These are phyloP conservation scores for Oophaga sylvatica DNA, from an alignment of 2,797 vertebrate genomes.

Conservation along the genomic window DNA sequence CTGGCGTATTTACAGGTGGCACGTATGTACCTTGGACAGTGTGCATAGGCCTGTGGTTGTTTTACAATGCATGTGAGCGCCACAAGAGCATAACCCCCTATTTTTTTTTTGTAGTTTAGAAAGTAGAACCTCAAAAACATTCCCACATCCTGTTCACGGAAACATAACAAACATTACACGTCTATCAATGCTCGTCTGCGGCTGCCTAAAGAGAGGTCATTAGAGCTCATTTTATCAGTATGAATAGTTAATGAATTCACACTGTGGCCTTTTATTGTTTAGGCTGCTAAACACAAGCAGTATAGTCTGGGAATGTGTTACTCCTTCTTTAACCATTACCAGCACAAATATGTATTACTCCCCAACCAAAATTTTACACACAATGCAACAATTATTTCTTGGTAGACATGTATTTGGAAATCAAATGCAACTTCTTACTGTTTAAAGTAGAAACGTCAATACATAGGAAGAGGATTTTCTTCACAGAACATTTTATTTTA, in stretches of 20 bases:
- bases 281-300: conserved; percentile 29
- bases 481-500: no score
- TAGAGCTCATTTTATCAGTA: conserved; percentile 52
- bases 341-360: neutral
- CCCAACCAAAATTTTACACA: neutral
- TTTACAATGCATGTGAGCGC: neutral
- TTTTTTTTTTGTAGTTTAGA: neutral
- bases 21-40: neutral
- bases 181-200: conserved; percentile 44
- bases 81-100: neutral
- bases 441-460: no score
- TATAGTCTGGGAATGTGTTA: conserved; percentile 36
- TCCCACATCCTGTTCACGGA: conserved; percentile 57
- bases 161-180: conserved; percentile 44
- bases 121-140: conserved; percentile 20
- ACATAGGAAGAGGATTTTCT: no score
- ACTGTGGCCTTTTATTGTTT: conserved; percentile 53
- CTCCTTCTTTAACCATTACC: conserved; percentile 43
- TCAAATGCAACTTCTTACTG: neutral
- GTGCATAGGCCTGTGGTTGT: neutral
- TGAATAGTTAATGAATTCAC: conserved; percentile 59
- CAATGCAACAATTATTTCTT: neutral
- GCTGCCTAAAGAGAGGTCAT: conserved; percentile 54
- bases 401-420: neutral
- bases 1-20: neutral